phyloP scores from a whole-genome alignment of 92 coral and sea anemone genomes.

The Parazoanthus darwini region DNA sequence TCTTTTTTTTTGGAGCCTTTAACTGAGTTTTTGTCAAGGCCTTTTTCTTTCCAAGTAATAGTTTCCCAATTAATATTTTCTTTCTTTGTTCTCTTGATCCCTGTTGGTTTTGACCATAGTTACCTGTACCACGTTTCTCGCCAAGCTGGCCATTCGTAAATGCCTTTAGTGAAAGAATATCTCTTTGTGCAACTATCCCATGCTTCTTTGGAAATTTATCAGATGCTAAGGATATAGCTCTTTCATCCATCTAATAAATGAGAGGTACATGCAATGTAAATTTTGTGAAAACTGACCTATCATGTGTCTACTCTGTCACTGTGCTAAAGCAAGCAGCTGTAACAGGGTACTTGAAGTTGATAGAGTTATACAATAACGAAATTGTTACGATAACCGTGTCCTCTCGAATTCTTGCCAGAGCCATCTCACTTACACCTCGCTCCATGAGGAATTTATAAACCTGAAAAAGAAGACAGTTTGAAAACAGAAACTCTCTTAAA shows the following conservation, averaged over 20 bases:
- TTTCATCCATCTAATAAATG: constrained; percentile 41
- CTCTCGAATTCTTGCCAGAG: constrained; percentile 20
- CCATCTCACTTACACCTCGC: constrained; percentile 23
- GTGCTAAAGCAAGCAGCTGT: no score
- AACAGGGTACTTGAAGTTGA: no score
- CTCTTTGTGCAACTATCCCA: constrained; percentile 46
- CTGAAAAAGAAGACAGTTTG: not conserved
- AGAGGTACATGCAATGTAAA: not conserved
- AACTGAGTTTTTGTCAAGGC: not conserved
- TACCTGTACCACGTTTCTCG: constrained; percentile 10
- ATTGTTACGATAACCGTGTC: constrained; percentile 37
- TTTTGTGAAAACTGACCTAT: not conserved
- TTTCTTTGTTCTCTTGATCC: constrained; percentile 43
- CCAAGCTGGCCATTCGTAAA: constrained; percentile 16
- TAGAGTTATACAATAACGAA: not conserved
- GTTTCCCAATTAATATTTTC: constrained; percentile 37
- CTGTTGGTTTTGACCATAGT: constrained; percentile 11
- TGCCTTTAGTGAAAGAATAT: constrained; percentile 36
- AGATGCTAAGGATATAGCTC: constrained; percentile 40
- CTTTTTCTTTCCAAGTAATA: constrained; percentile 24
- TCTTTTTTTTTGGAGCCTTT: constrained; percentile 30
- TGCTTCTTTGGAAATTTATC: constrained; percentile 29
- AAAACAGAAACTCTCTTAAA: not conserved
- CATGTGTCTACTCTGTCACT: no score
- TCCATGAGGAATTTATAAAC: constrained; percentile 45